Conservation (phyloP, 2,888 invertebrate genomes). For the Hypselothyrea guttata region DNA sequence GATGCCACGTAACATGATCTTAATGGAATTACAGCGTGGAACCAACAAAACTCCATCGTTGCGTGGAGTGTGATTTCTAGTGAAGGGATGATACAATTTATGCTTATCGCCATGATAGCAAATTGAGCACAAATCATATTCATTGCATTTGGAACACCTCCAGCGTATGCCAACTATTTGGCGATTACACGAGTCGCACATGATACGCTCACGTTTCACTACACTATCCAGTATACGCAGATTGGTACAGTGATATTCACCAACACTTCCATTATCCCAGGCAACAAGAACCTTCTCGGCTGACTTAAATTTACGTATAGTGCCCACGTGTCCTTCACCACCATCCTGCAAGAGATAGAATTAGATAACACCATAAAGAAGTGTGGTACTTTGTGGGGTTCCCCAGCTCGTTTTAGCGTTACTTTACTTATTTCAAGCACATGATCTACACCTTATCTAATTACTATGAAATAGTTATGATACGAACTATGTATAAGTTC, state of each 20-base stretch:
- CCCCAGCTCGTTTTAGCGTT: too few species aligned
- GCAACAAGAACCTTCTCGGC: conserved; percentile 99
- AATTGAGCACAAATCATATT: conserved; percentile 97
- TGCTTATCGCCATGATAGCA: conserved; percentile 99
- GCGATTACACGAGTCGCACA: conserved; percentile 92
- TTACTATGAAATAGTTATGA: too few species aligned
- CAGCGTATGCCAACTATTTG: conserved; percentile 90
- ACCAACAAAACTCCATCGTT: conserved; percentile 94
- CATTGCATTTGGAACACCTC: conserved; percentile 98
- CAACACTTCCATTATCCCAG: conserved; percentile 99
- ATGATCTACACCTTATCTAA: too few species aligned
- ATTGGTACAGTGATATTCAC: conserved; percentile 95
- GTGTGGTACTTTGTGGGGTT: too few species aligned
- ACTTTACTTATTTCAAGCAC: too few species aligned
- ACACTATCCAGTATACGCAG: conserved; percentile 95
- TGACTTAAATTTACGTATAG: conserved; percentile 98
- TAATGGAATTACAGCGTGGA: conserved; percentile 96
- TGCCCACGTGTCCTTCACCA: conserved; percentile 98
- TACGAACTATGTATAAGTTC: too few species aligned
- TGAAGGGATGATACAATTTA: conserved; percentile 94
- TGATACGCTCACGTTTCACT: conserved; percentile 98
- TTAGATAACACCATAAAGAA: too few species aligned
- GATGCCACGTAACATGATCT: conserved; percentile 95
- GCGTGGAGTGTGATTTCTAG: conserved; percentile 87
- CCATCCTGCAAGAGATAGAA: too few species aligned